Conservation (phyloP, 2,888 invertebrate genomes). For the Crioceris asparagi region DNA sequence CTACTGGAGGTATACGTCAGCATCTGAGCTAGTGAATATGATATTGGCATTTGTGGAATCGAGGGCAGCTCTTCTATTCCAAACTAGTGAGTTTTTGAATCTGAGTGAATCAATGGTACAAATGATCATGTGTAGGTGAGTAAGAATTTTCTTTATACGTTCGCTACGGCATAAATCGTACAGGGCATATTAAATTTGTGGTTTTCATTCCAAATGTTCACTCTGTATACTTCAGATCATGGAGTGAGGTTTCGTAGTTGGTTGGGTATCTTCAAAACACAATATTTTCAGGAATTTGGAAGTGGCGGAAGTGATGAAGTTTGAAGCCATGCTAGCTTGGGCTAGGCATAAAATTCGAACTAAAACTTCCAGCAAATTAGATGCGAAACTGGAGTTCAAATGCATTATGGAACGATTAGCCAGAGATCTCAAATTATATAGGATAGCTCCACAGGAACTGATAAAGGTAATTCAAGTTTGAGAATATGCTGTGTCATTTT, state of each 20-base stretch:
- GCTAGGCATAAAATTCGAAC: constrained; percentile 73
- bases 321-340: constrained; percentile 89
- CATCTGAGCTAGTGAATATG: constrained; percentile 89
- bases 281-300: constrained; percentile 70
- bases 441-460: constrained; percentile 86
- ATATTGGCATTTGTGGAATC: constrained; percentile 84
- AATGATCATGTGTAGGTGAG: constrained; percentile 71
- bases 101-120: constrained; percentile 92
- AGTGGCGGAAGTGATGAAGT: constrained; percentile 80
- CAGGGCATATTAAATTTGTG: too few species aligned
- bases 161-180: too few species aligned
- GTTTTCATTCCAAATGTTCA: too few species aligned
- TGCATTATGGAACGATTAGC: constrained; percentile 88
- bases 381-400: constrained; percentile 81
- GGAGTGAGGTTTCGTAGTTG: too few species aligned
- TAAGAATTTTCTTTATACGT: constrained; percentile 5
- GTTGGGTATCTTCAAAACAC: too few species aligned
- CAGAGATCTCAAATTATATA: constrained; percentile 77
- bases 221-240: background rate
- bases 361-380: constrained; percentile 68
- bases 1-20: constrained; percentile 91
- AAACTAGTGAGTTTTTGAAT: constrained; percentile 72
- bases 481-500: background rate
- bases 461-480: constrained; percentile 55
- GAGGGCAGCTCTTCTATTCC: constrained; percentile 74